phyloP scores from a whole-genome alignment of 1,140 invertebrate genomes.

The Tetragonula clypearis region DNA sequence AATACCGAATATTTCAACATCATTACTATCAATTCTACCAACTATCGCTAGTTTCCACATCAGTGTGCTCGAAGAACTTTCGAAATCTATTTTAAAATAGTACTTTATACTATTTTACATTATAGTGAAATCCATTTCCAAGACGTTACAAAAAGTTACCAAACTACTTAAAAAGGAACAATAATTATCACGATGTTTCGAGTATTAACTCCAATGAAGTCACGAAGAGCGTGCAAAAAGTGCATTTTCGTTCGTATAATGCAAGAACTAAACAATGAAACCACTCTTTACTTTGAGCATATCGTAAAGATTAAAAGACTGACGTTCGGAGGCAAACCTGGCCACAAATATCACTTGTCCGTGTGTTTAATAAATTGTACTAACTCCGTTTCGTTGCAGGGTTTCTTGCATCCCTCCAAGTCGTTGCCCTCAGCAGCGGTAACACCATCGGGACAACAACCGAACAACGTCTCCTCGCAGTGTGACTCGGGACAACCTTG shows the following conservation, averaged over 20 bases:
- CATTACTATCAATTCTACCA: too few species aligned
- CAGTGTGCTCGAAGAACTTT: neutral
- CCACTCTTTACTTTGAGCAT: too few species aligned
- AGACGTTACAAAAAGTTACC: neutral
- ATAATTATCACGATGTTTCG: neutral
- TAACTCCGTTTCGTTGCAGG: conserved; percentile 85
- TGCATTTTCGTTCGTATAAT: too few species aligned
- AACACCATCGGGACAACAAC: conserved; percentile 92
- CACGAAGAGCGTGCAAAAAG: too few species aligned
- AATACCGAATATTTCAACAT: too few species aligned
- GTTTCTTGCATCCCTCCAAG: conserved; percentile 90
- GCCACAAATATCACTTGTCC: too few species aligned
- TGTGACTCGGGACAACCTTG: conserved; percentile 89
- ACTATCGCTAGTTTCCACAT: neutral
- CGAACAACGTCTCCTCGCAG: conserved; percentile 90
- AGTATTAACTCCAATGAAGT: neutral
- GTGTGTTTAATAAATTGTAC: conserved; percentile 38
- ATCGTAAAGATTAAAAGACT: too few species aligned
- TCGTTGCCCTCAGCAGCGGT: conserved; percentile 91
- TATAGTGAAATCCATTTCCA: neutral
- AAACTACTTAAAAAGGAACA: neutral
- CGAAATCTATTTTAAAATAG: too few species aligned
- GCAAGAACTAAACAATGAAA: too few species aligned
- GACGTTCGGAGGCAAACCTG: too few species aligned
- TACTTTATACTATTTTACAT: too few species aligned